A percentile compares a stretch with the other conserved stretches of the same genome.
Evolutionary conservation across 2,113 vertebrate genomes (phyloP).

Genomic region (Anolis carolinensis): DNA sequence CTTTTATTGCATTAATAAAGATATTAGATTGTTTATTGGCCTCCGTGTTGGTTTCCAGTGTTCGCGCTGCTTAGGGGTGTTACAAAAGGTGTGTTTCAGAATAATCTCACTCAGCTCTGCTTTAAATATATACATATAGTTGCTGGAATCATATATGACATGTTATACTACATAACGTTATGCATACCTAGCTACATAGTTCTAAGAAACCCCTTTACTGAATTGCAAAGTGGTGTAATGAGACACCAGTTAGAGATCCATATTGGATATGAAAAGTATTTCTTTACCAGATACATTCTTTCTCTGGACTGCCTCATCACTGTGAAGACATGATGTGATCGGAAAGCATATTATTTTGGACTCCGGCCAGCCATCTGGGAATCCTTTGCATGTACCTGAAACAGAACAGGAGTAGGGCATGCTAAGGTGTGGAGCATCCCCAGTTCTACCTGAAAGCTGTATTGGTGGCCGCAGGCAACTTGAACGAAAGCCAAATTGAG

Average conservation of each 20-base stretch:
- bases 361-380: conserved; percentile 75
- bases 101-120: no score
- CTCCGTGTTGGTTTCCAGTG: no score
- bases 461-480: conserved; percentile 81
- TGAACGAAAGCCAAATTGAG: conserved; percentile 77
- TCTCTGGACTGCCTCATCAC: conserved; percentile 51
- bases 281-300: conserved; percentile 46
- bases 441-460: conserved; percentile 75
- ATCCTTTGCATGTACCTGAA: conserved; percentile 72
- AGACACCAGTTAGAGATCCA: no score
- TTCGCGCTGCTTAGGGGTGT: no score
- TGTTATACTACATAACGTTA: no score
- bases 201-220: no score
- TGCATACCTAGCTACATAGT: no score
- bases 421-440: conserved; percentile 69
- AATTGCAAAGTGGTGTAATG: neutral
- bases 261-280: conserved; percentile 1
- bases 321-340: conserved; percentile 39
- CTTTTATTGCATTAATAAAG: no score
- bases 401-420: conserved; percentile 60
- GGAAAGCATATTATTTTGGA: conserved; percentile 67
- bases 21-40: no score
- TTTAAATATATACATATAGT: no score
- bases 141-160: no score
- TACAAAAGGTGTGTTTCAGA: no score